Base-by-base conservation (phyloP, 2,888 invertebrate genomes). In the Scaptomyza caliginosa region DNA sequence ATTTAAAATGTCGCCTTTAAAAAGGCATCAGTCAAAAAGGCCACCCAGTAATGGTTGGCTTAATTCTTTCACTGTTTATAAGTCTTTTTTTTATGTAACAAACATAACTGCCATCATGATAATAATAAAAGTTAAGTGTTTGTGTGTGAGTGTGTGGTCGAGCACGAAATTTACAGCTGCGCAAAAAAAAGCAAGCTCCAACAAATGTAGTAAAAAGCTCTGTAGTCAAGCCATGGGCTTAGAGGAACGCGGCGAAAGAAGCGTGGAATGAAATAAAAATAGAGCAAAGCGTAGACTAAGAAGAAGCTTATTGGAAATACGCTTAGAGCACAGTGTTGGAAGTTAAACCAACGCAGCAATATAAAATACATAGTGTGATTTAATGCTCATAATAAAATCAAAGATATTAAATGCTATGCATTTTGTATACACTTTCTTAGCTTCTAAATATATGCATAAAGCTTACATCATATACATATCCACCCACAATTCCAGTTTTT, bases 41-140 rank as follows among this genome's bases (percentile, higher is more conserved):
- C 85, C 79, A 81, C 79, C 81, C 81, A 84, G 67, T 43, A 34
- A 28, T 13, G 13, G 8, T 17, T n/a, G 32, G 21, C 5, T 28
- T 28, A 4, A 8, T 45, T 45, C 28, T 19, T 28, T 19, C 5
- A 38, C 24, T 38, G 13, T 38, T 46, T n/a, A 17, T 17, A 8
- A 32, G 24, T 19, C 49, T 17, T 50, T 24, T 34, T 38, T 69
- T 62, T 24, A 57, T 56, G 60, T 48, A 32, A 17, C 32, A 51
- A 34, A 40, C 46, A 66, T 54, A 62, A 65, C 55, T 54, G 23
- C 13, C 48, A 38, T 21, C 51, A 60, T 45, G 21, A 24, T 49
- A 34, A 64, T 56, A 59, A 58, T 34, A 46, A 39, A 46, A 39
- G 39, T 58, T 10, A 11, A 6, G 0, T 42, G 13, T 24, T 19